Evolutionary conservation across 92 coral and sea anemone species (phyloP), one percentile per base, ranked within the genome.

Genomic region (Galaxea fascicularis): DNA sequence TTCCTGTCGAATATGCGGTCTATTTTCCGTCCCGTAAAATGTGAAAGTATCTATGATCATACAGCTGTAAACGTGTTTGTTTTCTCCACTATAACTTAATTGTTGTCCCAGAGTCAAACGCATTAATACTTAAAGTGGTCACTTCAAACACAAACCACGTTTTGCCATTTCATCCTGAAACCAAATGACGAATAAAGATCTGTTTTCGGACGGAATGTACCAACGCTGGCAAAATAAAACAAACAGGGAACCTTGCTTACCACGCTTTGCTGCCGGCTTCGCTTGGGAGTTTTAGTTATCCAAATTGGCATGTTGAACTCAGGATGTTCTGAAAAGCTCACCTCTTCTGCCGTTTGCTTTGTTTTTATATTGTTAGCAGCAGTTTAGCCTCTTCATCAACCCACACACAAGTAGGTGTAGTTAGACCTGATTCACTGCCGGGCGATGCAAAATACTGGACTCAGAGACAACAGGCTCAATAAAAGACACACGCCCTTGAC

Each of bases 291-390:
- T 52, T 52, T 79, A 8, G 69, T 28, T 75, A 46, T 66, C 84
- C 84, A 79, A 65, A 49, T 79, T 13, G 84, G 35, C 84, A 79
- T 79, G 25, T 51, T 67, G 65, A 29, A 29, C 39, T 52, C 53
- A 44, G 8, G 29, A 20, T 47, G 59, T 27, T 29, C 71, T 49
- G 28, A 12, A 10, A 7, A 27, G 51, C 64, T 65, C 47, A 29
- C 26, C 26, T 35, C 41, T 49, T 56, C 30, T 39, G 71, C 49
- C 21, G 21, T 14, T 27, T 35, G 82, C 25, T 57, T 14, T 60
- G 29, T 35, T 27, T 18, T 45, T 41, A 31, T 44, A 59, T 26
- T 65, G 5, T 49, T 3, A 41, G 17, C 46, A 45, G 8, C 56
- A 14, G 17, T 41, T 4, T 3, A 20, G 65, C 11, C 56, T 16